Evolutionary conservation across 1,140 invertebrate species (phyloP), one percentile per base, ranked within the genome.

Genomic region (Zaprionus gabonicus): DNA sequence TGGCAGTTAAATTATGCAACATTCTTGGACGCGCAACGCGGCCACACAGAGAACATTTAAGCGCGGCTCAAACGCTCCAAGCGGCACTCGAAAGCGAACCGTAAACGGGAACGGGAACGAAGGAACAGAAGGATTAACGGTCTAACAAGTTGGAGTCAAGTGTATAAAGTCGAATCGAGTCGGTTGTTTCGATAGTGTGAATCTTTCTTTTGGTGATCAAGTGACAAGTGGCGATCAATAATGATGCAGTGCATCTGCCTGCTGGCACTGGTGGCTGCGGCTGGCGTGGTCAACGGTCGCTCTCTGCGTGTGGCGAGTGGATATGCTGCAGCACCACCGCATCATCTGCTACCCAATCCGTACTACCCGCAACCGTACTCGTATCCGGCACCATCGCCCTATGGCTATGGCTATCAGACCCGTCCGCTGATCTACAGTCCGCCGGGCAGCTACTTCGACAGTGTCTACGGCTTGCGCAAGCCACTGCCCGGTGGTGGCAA

Each of bases 401-500:
- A 58, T 23, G 74, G 64, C 28, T 91, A 80, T 38, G 69, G 76
- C 17, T 91, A 80, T 41, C 86, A 80, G 59, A 27, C 78, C 0
- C 79, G 64, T 13, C 65, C 72, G 0, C 46, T 76, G 0, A 64
- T 79, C 27, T 86, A 72, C 28, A 74, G 55, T 44, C 78, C 88
- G 25, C 70, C 80, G 23, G 83, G 79, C 23, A 80, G 63, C 9
- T 88, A 79, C 56, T 91, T 56, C 15, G 90, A 92, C 51, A 88
- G 71, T 27, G 73, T 77, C 23, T 81, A 79, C 23, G 81, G 85
- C 17, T 63, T 88, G 13, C 91, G 82, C 28, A 69, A 78, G 15
- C 67, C 76, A 1, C 79, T 93, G 25, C 93, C 92, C 10, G 93
- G 93, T 17, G 92, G 92, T n/a, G 93, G 93, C 12, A 60, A 77